These are phyloP conservation scores for Geococcyx californianus DNA, from an alignment of 2,113 vertebrate genomes.

Conservation along the genomic window DNA sequence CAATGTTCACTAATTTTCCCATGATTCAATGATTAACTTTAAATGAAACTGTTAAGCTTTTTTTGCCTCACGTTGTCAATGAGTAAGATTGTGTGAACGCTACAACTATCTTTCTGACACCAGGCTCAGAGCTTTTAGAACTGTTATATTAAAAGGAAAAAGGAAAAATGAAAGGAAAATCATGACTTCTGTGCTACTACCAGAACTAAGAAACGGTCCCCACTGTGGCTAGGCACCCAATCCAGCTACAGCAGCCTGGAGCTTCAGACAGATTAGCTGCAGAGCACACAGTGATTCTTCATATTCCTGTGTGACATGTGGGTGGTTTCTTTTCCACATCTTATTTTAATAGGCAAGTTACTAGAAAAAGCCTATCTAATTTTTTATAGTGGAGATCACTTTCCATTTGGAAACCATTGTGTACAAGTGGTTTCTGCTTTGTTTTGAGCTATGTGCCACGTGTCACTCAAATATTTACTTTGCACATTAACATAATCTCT, in stretches of 20 bases:
- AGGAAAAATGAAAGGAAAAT: not conserved
- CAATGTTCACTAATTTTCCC: not conserved
- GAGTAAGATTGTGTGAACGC: not conserved
- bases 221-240: not conserved
- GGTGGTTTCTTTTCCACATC: not conserved
- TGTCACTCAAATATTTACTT: constrained; percentile 17
- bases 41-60: not conserved
- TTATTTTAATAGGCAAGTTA: not conserved
- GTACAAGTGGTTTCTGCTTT: not conserved
- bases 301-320: not conserved
- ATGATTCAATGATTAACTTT: not conserved
- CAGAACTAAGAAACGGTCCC: not conserved
- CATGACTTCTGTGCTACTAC: not conserved
- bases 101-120: not conserved
- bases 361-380: not conserved
- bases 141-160: not conserved
- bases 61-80: not conserved
- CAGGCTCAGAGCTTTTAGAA: not conserved
- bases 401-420: not conserved
- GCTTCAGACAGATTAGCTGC: not conserved
- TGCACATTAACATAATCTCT: not conserved
- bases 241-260: not conserved
- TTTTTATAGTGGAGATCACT: not conserved
- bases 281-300: not conserved
- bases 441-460: not conserved